Conservation (phyloP, 2,113 vertebrate genomes). For the Hypanus sabinus region DNA sequence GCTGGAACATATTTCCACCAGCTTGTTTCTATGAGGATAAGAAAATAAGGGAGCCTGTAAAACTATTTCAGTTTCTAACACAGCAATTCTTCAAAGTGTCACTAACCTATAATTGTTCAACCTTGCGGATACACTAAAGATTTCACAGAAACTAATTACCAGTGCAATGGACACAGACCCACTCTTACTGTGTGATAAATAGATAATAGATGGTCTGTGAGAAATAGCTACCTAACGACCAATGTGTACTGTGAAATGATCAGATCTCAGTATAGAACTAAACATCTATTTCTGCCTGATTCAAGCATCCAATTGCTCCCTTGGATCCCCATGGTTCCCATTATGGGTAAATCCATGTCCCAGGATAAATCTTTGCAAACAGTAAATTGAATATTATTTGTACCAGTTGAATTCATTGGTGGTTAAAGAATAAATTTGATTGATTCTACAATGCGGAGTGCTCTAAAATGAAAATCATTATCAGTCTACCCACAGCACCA, state of each 20-base stretch:
- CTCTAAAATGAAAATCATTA: constrained; percentile 17
- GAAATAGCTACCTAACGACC: not conserved
- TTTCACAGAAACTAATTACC: constrained; percentile 22
- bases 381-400: not conserved
- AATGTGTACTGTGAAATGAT: not conserved
- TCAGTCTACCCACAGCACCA: not conserved
- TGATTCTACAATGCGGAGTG: not conserved
- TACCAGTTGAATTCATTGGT: constrained; percentile 19
- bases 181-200: not conserved
- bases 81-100: not conserved
- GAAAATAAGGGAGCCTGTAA: not conserved
- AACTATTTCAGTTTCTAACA: not conserved
- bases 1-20: not conserved
- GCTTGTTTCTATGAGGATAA: not conserved
- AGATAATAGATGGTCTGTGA: not conserved
- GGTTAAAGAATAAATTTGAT: not conserved
- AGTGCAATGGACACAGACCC: not conserved
- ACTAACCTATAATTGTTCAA: not conserved
- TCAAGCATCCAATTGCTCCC: not conserved
- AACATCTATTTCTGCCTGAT: not conserved
- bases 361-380: not conserved
- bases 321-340: not conserved
- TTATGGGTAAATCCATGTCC: not conserved
- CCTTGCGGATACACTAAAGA: not conserved
- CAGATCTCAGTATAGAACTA: not conserved